Percentiles rank a stretch among this genome's conserved stretches.
Evolutionary conservation across 2,888 invertebrate genomes (phyloP).

Genomic region (Trichacis sp.): DNA sequence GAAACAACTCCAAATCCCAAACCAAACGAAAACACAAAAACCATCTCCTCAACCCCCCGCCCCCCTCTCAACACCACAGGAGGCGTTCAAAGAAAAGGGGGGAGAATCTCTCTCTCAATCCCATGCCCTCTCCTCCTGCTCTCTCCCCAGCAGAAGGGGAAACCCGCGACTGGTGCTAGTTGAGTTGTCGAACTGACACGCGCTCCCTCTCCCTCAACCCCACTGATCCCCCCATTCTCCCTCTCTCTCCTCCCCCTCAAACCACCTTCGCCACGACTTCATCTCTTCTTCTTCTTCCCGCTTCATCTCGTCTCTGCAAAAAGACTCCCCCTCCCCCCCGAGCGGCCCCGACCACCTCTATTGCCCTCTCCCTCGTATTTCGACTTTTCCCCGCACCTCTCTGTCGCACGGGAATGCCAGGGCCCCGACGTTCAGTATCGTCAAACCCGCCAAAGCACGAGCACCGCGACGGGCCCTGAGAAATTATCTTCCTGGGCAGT

Average conservation of each 20-base stretch:
- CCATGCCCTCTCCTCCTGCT: neutral
- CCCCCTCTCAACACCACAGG: neutral
- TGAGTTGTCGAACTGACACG: slow-evolving; percentile 70
- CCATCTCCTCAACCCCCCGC: neutral
- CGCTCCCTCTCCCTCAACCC: slow-evolving; percentile 52
- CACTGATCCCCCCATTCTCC: slow-evolving; percentile 40
- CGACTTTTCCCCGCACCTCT: slow-evolving; percentile 49
- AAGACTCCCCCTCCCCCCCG: slow-evolving; percentile 17
- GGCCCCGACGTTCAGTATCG: slow-evolving; percentile 56
- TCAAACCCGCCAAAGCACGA: slow-evolving; percentile 67
- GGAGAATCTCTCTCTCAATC: slow-evolving; percentile 34
- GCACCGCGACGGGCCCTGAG: slow-evolving; percentile 58
- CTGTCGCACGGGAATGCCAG: slow-evolving; percentile 51
- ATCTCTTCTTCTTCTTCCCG: slow-evolving; percentile 18
- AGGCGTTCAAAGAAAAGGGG: slow-evolving; percentile 26
- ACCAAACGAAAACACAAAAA: slow-evolving; percentile 1
- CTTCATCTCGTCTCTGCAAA: slow-evolving; percentile 23
- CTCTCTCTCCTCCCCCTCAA: slow-evolving; percentile 47
- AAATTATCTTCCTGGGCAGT: too few relatives aligned
- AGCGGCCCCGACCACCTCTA: slow-evolving; percentile 32
- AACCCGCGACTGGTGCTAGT: slow-evolving; percentile 66
- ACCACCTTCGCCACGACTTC: slow-evolving; percentile 31
- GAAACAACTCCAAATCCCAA: too few relatives aligned
- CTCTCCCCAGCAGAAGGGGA: slow-evolving; percentile 44
- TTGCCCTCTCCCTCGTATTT: slow-evolving; percentile 46